Percentiles rank a stretch among this genome's conserved stretches.
Evolutionary conservation across 2,888 invertebrate genomes (phyloP).

Genomic region (Dastarcus helophoroides): DNA sequence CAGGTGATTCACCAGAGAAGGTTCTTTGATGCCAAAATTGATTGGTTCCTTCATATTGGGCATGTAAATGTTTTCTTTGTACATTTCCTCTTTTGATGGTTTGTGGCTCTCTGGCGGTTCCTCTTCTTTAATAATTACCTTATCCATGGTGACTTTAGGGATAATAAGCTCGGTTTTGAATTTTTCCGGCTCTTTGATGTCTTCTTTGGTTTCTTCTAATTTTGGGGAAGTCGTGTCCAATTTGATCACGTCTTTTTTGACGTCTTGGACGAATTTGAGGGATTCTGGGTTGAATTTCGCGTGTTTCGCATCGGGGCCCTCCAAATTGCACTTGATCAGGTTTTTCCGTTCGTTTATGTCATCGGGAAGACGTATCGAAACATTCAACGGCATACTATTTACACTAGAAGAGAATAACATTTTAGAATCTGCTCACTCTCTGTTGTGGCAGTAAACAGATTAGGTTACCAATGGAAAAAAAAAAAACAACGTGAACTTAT

Average conservation of each 20-base stretch:
- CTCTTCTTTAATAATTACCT: conserved; percentile 36
- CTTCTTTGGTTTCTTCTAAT: conserved; percentile 23
- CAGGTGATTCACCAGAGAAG: conserved; percentile 20
- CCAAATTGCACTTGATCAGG: conserved; percentile 28
- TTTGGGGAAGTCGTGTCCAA: conserved; percentile 5
- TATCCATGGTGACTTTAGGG: conserved; percentile 47
- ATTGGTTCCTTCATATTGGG: conserved; percentile 25
- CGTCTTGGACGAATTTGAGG: conserved; percentile 7
- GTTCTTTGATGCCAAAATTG: conserved; percentile 12
- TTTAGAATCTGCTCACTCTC: too few relatives aligned
- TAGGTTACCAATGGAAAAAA: background rate
- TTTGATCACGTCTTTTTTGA: conserved; percentile 13
- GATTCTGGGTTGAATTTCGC: conserved; percentile 10
- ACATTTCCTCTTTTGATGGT: conserved; percentile 21
- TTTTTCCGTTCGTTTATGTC: conserved; percentile 36
- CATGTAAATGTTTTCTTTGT: conserved; percentile 14
- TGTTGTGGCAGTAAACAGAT: conserved; percentile 7
- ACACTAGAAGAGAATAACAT: too few relatives aligned
- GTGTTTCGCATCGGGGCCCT: conserved; percentile 10
- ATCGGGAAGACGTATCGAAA: conserved; percentile 35
- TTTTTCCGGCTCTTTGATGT: conserved; percentile 25
- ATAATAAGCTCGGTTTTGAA: conserved; percentile 52
- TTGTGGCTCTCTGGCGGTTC: conserved; percentile 18
- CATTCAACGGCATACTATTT: conserved; percentile 29
- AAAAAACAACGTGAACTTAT: background rate